phyloP scores from a whole-genome alignment of 2,797 vertebrate species.

The Karalla daura region DNA sequence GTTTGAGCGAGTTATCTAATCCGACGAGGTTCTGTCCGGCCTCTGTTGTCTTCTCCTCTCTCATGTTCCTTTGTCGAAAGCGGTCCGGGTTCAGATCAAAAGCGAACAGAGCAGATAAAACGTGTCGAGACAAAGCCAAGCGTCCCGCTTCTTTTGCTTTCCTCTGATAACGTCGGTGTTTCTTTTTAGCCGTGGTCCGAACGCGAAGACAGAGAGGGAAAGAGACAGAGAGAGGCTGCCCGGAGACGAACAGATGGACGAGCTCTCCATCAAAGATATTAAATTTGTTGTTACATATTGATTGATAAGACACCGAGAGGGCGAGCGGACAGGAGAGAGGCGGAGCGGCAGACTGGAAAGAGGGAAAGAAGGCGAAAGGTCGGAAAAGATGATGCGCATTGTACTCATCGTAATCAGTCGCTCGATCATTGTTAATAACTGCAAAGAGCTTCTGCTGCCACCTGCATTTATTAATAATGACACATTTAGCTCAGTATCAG shows the following conservation, averaged over 20 bases:
- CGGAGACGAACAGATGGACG: constrained; percentile 55
- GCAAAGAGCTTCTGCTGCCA: constrained; percentile 55
- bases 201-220: constrained; percentile 41
- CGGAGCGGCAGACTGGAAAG: neutral
- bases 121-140: constrained; percentile 46
- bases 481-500: constrained; percentile 61
- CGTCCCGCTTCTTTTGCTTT: constrained; percentile 34
- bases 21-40: neutral
- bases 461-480: constrained; percentile 72
- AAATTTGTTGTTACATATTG: constrained; percentile 34
- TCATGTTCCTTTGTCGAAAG: constrained; percentile 33
- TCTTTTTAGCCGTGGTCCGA: constrained; percentile 43
- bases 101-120: constrained; percentile 49
- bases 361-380: neutral
- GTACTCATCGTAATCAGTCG: constrained; percentile 63
- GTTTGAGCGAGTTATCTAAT: neutral
- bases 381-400: constrained; percentile 19
- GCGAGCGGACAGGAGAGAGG: neutral
- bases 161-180: constrained; percentile 53
- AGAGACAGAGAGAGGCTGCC: constrained; percentile 24
- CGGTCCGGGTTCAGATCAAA: constrained; percentile 50
- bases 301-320: constrained; percentile 23
- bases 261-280: constrained; percentile 50
- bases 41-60: constrained; percentile 14
- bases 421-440: constrained; percentile 64